Conservation (phyloP, 2,113 vertebrate species). For the Orcinus orca region DNA sequence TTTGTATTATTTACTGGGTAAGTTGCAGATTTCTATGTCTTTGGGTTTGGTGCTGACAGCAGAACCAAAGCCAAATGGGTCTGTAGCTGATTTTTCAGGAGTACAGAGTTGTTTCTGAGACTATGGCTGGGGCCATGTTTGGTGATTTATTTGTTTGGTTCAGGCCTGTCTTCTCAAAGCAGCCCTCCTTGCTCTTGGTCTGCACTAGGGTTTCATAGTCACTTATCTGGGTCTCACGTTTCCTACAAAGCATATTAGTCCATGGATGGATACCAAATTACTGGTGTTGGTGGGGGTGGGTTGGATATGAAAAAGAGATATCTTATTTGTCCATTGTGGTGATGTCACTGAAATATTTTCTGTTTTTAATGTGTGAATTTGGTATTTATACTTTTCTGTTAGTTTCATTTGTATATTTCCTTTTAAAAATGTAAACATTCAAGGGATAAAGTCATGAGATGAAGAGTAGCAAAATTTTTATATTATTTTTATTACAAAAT, state of each 20-base stretch:
- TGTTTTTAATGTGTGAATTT: constrained; percentile 18
- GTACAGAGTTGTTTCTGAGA: not conserved
- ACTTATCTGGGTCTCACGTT: not conserved
- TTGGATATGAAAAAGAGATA: not conserved
- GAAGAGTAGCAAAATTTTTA: not conserved
- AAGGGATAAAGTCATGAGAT: not conserved
- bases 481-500: not conserved
- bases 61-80: not conserved
- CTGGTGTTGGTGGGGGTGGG: not conserved
- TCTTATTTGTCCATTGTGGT: not conserved
- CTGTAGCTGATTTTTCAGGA: not conserved
- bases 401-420: not conserved
- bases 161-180: not conserved
- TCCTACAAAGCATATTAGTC: not conserved
- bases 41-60: not conserved
- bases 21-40: too few relatives aligned
- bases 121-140: not conserved
- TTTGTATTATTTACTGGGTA: too few relatives aligned
- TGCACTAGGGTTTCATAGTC: not conserved
- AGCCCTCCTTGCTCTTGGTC: not conserved
- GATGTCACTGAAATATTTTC: not conserved
- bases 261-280: not conserved
- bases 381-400: not conserved
- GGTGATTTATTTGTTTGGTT: not conserved
- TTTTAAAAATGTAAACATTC: not conserved